Percentiles rank a stretch among this genome's conserved stretches.
These are phyloP conservation scores for Catocala sponsa DNA, from an alignment of 2,888 invertebrate genomes.

Conservation along the genomic window DNA sequence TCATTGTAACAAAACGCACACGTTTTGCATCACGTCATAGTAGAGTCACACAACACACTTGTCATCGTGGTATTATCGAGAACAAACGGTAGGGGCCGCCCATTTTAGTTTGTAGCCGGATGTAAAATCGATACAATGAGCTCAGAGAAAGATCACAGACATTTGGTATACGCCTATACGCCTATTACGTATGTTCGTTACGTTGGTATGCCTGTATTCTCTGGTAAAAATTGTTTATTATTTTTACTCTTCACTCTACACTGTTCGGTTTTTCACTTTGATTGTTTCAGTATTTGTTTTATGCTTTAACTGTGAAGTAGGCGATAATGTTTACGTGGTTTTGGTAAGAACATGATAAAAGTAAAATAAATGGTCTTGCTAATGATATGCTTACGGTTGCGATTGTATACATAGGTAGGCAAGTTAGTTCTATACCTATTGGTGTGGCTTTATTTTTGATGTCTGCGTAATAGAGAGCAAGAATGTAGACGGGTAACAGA, in stretches of 20 bases:
- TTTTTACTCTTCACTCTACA: constrained; percentile 37
- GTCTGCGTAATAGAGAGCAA: no score
- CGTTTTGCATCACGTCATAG: no score
- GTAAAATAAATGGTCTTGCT: no score
- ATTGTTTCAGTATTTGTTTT: constrained; percentile 38
- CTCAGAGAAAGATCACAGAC: constrained; percentile 75
- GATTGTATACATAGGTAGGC: no score
- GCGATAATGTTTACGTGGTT: constrained; percentile 8
- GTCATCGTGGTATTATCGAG: constrained; percentile 47
- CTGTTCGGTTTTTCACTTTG: constrained; percentile 29
- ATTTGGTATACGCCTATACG: constrained; percentile 54
- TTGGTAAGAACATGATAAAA: neutral
- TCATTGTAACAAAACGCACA: no score
- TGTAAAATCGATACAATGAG: constrained; percentile 83
- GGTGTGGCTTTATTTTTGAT: no score
- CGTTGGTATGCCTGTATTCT: neutral
- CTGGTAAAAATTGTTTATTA: constrained; percentile 63
- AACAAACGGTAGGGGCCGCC: constrained; percentile 58
- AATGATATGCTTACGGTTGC: no score
- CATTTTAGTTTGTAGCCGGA: constrained; percentile 76
- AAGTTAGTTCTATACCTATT: no score
- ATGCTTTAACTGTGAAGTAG: constrained; percentile 20
- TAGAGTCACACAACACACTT: no score
- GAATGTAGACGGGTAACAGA: no score
- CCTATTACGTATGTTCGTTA: constrained; percentile 17